Conservation (phyloP, 2,888 invertebrate genomes). For the Platycheirus albimanus region DNA sequence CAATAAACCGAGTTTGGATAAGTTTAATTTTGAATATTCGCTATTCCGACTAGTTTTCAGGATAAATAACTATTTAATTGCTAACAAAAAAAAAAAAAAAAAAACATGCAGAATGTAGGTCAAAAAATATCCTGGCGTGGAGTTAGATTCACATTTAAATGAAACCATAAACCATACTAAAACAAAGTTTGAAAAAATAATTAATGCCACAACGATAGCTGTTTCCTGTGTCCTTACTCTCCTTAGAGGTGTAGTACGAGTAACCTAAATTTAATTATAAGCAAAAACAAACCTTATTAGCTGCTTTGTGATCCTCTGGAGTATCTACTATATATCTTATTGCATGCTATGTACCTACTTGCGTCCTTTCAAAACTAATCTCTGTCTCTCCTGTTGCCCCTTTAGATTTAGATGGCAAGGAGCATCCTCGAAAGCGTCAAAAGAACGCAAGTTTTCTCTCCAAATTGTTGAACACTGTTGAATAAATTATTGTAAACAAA, state of each 20-base stretch:
- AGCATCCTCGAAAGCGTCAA: slow-evolving; percentile 12
- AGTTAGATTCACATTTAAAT: background rate
- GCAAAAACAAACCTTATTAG: slow-evolving; percentile 1
- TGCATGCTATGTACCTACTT: too few species aligned
- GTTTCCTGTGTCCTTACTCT: slow-evolving; percentile 3
- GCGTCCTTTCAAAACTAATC: background rate
- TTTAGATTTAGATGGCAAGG: too few species aligned
- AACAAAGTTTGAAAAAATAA: slow-evolving; percentile 4
- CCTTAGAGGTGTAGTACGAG: too few species aligned
- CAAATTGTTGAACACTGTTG: slow-evolving; percentile 48
- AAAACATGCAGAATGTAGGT: too few species aligned
- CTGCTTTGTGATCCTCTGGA: slow-evolving; percentile 9
- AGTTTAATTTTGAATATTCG: too few species aligned
- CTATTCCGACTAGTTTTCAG: too few species aligned
- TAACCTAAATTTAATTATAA: background rate
- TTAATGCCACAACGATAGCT: background rate
- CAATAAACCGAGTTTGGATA: too few species aligned
- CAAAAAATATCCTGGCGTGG: background rate
- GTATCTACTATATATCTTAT: too few species aligned
- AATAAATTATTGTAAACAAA: slow-evolving; percentile 41
- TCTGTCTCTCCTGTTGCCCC: background rate
- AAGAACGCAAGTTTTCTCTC: slow-evolving; percentile 29
- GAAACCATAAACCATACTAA: background rate
- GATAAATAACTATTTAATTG: background rate
- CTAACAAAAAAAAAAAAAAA: background rate